phyloP scores from a whole-genome alignment of 2,113 vertebrate species.

The Antechinus stuartii region DNA sequence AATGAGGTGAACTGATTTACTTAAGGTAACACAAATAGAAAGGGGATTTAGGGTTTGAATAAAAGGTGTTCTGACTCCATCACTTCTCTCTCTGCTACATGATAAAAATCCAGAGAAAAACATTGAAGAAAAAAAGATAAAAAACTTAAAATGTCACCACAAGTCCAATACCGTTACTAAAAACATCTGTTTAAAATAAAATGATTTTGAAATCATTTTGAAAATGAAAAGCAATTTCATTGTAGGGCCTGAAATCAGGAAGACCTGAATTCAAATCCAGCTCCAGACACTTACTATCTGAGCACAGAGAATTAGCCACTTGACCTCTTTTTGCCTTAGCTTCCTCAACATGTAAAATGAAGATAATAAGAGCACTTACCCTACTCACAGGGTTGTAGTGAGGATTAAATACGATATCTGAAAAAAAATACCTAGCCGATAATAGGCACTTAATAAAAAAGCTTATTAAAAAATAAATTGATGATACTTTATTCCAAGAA shows the following conservation, averaged over 20 bases:
- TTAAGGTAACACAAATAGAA: background rate
- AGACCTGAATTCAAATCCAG: background rate
- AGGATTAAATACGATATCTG: background rate
- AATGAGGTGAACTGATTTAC: background rate
- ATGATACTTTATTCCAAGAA: background rate
- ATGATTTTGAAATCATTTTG: background rate
- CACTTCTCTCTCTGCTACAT: background rate
- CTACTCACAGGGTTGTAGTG: background rate
- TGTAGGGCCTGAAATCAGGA: background rate
- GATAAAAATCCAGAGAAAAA: background rate
- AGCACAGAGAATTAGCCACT: background rate
- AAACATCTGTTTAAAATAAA: conserved; percentile 18
- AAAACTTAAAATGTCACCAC: background rate
- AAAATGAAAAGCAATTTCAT: background rate
- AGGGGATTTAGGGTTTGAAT: background rate
- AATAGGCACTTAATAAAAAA: background rate
- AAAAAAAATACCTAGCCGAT: background rate
- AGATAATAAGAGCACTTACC: background rate
- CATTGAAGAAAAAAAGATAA: background rate
- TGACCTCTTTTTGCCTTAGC: background rate
- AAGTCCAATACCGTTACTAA: background rate
- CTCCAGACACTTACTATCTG: background rate
- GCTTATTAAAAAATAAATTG: background rate
- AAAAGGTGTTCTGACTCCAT: background rate
- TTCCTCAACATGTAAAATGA: background rate